A percentile compares a stretch with the other conserved stretches of the same genome.
These are phyloP conservation scores for Acrocephalus scirpaceus DNA, from an alignment of 2,797 vertebrate genomes.

Conservation along the genomic window DNA sequence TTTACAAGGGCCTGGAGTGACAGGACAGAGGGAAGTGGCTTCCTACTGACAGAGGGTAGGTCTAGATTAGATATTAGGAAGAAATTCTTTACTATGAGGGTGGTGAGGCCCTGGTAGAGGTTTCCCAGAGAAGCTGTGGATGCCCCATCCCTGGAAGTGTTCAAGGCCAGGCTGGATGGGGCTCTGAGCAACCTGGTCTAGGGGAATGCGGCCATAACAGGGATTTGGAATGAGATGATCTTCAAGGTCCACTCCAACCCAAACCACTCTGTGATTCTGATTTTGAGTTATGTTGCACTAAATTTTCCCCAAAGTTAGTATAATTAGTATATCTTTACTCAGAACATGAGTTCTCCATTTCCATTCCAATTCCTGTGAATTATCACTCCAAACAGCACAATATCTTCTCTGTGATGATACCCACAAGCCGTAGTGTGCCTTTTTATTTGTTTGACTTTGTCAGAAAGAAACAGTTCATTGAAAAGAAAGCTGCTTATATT, in stretches of 20 bases:
- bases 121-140: accelerated
- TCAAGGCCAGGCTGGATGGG: not conserved
- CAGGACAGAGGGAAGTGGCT: not conserved
- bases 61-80: not conserved
- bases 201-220: not conserved
- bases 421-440: not conserved
- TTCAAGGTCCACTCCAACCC: not conserved
- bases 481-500: not conserved
- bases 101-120: not conserved
- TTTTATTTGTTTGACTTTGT: not conserved
- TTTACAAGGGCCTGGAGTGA: not conserved
- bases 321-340: not conserved
- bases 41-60: not conserved
- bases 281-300: not conserved
- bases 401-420: not conserved
- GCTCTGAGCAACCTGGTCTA: not conserved
- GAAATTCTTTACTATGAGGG: not conserved
- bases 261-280: not conserved
- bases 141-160: not conserved
- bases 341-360: not conserved
- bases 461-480: not conserved
- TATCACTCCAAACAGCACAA: not conserved
- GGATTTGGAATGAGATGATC: not conserved
- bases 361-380: not conserved
- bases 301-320: not conserved